Percentiles rank a stretch among this genome's conserved stretches.
These are phyloP conservation scores for Teleopsis dalmanni DNA, from an alignment of 1,140 invertebrate genomes.

Conservation along the genomic window DNA sequence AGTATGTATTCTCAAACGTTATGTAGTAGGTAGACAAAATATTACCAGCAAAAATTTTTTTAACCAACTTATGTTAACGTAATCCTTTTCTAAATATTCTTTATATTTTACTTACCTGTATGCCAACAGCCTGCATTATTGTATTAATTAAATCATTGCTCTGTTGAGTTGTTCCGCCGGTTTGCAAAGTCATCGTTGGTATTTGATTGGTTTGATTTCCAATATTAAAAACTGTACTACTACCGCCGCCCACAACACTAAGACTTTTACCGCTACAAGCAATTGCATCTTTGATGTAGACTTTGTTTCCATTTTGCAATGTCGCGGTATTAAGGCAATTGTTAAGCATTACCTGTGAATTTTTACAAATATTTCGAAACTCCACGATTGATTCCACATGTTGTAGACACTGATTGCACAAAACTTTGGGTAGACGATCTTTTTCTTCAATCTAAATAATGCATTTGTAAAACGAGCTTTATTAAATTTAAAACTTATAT, in stretches of 20 bases:
- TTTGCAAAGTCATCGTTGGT: slow-evolving; percentile 19
- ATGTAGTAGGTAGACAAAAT: no score
- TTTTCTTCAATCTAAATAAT: slow-evolving; percentile 54
- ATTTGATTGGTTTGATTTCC: slow-evolving; percentile 15
- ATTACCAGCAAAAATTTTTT: no score
- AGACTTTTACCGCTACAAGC: slow-evolving; percentile 30
- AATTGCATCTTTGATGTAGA: slow-evolving; percentile 51
- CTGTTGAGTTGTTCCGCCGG: slow-evolving; percentile 13
- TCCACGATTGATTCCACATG: slow-evolving; percentile 55
- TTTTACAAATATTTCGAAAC: slow-evolving; percentile 58
- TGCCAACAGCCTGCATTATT: slow-evolving; percentile 38
- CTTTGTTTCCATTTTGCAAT: slow-evolving; percentile 56
- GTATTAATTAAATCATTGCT: slow-evolving; percentile 29
- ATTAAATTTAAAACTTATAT: background rate
- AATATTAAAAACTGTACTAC: background rate
- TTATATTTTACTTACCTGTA: slow-evolving; percentile 22
- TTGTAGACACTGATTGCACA: slow-evolving; percentile 58
- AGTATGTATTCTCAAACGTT: no score
- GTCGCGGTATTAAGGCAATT: slow-evolving; percentile 59
- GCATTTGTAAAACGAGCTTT: background rate
- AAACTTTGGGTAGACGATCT: slow-evolving; percentile 61
- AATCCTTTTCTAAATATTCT: no score
- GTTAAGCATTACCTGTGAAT: slow-evolving; percentile 59
- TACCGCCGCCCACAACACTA: slow-evolving; percentile 25
- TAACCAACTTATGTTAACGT: no score